Evolutionary conservation across 2,113 vertebrate genomes (phyloP).

Genomic region (Grammomys dolichurus): DNA sequence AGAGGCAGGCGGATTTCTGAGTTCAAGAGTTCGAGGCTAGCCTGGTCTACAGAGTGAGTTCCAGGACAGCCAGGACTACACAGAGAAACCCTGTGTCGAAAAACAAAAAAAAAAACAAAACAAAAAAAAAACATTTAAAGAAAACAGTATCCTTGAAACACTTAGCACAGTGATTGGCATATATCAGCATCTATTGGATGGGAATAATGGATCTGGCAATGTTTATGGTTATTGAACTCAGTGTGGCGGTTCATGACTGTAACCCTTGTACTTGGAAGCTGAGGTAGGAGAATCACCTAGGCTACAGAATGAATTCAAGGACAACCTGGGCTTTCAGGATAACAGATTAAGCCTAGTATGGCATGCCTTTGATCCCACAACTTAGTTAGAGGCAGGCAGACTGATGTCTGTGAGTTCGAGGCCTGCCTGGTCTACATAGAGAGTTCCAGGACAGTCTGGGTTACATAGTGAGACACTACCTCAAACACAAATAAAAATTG

Average conservation of each 20-base stretch:
- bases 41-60: no score
- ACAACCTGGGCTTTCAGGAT: background rate
- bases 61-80: no score
- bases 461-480: background rate
- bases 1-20: no score
- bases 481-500: background rate
- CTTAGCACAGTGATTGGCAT: background rate
- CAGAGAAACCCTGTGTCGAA: no score
- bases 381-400: background rate
- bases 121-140: background rate
- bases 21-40: no score
- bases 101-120: no score
- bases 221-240: background rate
- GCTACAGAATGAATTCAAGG: background rate
- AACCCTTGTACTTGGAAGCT: background rate
- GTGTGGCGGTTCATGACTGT: background rate
- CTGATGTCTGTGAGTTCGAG: background rate
- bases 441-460: background rate
- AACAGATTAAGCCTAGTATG: background rate
- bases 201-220: background rate
- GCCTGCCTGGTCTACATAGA: background rate
- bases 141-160: background rate
- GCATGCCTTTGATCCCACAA: background rate
- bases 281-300: background rate
- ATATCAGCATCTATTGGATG: no score